Conservation (phyloP, 2,797 vertebrate genomes). For the Notamacropus eugenii region DNA sequence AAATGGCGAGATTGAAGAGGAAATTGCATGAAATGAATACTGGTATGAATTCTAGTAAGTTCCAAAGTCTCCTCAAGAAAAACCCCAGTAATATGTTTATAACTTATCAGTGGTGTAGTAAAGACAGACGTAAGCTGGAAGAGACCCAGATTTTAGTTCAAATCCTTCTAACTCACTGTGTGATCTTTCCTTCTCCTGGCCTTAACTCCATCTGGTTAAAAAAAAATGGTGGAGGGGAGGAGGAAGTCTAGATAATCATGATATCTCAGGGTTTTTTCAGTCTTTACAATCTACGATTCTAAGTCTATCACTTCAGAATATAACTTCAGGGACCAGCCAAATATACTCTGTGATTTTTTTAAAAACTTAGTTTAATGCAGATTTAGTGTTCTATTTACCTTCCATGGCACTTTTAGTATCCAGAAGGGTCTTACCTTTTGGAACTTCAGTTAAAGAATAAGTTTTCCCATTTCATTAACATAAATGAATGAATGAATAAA, state of each 20-base stretch:
- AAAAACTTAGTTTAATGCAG: not conserved
- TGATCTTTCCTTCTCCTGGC: not conserved
- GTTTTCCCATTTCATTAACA: not conserved
- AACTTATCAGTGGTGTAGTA: not conserved
- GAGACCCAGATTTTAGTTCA: not conserved
- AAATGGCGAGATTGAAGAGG: not conserved
- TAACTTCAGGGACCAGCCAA: not conserved
- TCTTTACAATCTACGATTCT: not conserved
- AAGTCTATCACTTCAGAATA: not conserved
- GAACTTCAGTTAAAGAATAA: not conserved
- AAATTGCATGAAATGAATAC: not conserved
- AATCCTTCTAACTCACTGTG: not conserved
- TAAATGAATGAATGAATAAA: not conserved
- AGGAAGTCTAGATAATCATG: not conserved
- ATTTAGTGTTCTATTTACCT: not conserved
- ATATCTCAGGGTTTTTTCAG: not conserved
- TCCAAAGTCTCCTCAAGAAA: not conserved
- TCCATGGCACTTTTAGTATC: not conserved
- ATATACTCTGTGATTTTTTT: not conserved
- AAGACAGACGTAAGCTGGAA: not conserved
- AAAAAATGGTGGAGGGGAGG: not conserved
- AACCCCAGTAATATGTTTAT: not conserved
- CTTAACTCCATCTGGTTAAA: not conserved
- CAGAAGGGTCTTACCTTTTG: not conserved
- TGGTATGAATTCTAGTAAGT: not conserved